These are phyloP conservation scores for Pempheris klunzingeri DNA, from an alignment of 2,797 vertebrate species.

Conservation along the genomic window DNA sequence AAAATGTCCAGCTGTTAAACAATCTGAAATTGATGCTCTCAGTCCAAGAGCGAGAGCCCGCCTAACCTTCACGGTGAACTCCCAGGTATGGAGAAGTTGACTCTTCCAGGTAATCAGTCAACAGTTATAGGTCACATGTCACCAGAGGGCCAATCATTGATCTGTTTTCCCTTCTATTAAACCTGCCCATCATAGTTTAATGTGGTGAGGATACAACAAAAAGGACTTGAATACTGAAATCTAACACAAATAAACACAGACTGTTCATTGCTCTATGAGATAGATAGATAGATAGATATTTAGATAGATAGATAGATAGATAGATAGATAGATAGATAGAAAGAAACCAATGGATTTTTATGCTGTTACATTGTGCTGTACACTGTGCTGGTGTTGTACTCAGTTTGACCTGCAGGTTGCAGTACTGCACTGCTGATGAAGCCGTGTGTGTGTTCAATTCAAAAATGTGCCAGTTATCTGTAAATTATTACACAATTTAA, in stretches of 20 bases:
- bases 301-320: background rate
- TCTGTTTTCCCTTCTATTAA: constrained; percentile 5
- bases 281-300: background rate
- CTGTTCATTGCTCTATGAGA: background rate
- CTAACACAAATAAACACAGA: background rate
- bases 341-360: background rate
- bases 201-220: background rate
- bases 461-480: background rate
- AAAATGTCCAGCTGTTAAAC: constrained; percentile 15
- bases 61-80: constrained; percentile 66
- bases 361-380: background rate
- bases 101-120: constrained; percentile 73
- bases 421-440: constrained; percentile 54
- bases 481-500: background rate
- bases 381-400: constrained; percentile 35
- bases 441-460: background rate
- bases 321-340: background rate
- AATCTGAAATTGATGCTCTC: background rate
- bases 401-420: constrained; percentile 69
- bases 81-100: constrained; percentile 45
- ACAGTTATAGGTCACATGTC: constrained; percentile 72
- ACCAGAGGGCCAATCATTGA: constrained; percentile 66
- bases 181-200: background rate
- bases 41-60: constrained; percentile 22
- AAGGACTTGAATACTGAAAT: background rate